A percentile compares a stretch with the other conserved stretches of the same genome.
Evolutionary conservation across 2,113 vertebrate genomes (phyloP).

Genomic region (Tenebrosternarchus preto): DNA sequence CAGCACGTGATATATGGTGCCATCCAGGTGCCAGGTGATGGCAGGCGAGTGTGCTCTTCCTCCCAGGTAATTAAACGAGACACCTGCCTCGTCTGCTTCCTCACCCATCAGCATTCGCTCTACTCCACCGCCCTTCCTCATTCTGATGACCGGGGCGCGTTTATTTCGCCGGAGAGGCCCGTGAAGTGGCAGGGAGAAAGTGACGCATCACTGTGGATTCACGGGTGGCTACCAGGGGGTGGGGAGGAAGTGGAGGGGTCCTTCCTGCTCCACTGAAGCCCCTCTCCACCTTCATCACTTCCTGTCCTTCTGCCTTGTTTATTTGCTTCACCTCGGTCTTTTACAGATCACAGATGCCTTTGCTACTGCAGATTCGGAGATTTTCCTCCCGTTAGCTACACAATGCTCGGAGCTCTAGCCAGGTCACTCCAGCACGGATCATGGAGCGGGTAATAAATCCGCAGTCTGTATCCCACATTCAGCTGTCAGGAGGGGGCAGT

Average conservation of each 20-base stretch:
- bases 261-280: constrained; percentile 31
- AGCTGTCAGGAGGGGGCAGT: constrained; percentile 53
- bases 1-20: too few species aligned
- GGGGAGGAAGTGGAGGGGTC: constrained; percentile 16
- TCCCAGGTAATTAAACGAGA: constrained; percentile 53
- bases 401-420: constrained; percentile 8
- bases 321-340: neutral
- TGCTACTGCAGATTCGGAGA: constrained; percentile 3
- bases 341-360: neutral
- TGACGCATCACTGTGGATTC: constrained; percentile 62
- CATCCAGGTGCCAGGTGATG: constrained; percentile 19
- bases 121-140: constrained; percentile 43
- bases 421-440: constrained; percentile 47
- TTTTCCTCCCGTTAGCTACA: constrained; percentile 17
- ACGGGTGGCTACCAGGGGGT: constrained; percentile 65
- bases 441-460: constrained; percentile 54
- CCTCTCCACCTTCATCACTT: constrained; percentile 41
- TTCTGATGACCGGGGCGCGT: constrained; percentile 59
- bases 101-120: constrained; percentile 56
- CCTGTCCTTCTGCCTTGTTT: constrained; percentile 2
- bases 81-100: constrained; percentile 45
- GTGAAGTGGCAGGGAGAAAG: constrained; percentile 45
- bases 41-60: constrained; percentile 19
- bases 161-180: constrained; percentile 45
- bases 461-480: too few species aligned